phyloP scores from a whole-genome alignment of 2,888 invertebrate genomes.

The Chloromyia formosa region DNA sequence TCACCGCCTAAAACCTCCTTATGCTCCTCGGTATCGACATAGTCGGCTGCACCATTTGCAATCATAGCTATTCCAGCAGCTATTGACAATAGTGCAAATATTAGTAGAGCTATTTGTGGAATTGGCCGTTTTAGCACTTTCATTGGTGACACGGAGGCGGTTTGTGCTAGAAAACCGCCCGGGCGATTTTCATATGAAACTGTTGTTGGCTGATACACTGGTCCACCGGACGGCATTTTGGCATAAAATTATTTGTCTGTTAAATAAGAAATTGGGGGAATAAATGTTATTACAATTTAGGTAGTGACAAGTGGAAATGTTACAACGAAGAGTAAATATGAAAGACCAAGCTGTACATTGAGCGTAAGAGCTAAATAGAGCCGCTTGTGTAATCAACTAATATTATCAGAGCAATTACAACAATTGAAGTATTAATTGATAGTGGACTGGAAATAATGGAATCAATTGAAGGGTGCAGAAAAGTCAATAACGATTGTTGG shows the following conservation, averaged over 20 bases:
- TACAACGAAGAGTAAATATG: too few species aligned
- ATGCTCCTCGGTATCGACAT: slow-evolving; percentile 64
- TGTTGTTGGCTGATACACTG: slow-evolving; percentile 82
- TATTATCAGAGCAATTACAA: too few species aligned
- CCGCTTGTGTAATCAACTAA: too few species aligned
- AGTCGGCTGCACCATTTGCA: slow-evolving; percentile 72
- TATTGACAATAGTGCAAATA: slow-evolving; percentile 57
- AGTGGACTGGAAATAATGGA: too few species aligned
- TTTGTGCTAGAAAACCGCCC: slow-evolving; percentile 61
- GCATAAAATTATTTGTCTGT: slow-evolving; percentile 42
- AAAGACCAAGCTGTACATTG: too few species aligned
- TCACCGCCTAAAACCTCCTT: slow-evolving; percentile 59
- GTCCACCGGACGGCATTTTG: slow-evolving; percentile 73
- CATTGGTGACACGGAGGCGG: slow-evolving; percentile 56
- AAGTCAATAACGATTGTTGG: too few species aligned
- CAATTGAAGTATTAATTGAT: too few species aligned
- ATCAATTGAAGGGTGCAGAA: too few species aligned
- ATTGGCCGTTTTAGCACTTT: slow-evolving; percentile 57
- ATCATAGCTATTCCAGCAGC: slow-evolving; percentile 68
- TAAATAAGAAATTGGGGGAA: neutral
- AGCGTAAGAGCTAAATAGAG: too few species aligned
- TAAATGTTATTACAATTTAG: neutral
- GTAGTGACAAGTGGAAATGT: neutral
- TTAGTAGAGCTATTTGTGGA: slow-evolving; percentile 55
- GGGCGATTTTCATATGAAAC: slow-evolving; percentile 74